Percentiles rank a stretch among this genome's conserved stretches.
Conservation (phyloP, 53 echinoderm and acorn worm species). For the Mesocentrotus franciscanus region DNA sequence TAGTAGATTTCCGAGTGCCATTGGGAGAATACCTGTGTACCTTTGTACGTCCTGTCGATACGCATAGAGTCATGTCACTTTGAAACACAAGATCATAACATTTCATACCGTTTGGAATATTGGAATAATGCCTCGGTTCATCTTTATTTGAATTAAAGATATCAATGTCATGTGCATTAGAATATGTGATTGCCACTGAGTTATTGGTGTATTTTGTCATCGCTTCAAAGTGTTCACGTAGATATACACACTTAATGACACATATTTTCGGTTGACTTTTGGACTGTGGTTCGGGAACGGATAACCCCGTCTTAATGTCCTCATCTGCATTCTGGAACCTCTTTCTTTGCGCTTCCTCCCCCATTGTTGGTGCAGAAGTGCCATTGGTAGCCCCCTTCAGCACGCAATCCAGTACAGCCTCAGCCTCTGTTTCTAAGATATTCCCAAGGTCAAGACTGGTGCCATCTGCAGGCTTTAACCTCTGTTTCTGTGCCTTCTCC, state of each 20-base stretch:
- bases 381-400: not conserved
- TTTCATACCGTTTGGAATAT: not conserved
- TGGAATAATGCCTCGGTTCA: not conserved
- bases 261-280: too few species aligned
- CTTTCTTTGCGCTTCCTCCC: not conserved
- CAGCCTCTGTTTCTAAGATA: too few species aligned
- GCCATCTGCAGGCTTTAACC: too few species aligned
- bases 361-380: not conserved
- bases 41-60: not conserved
- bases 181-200: not conserved
- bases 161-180: not conserved
- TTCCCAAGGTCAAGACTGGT: too few species aligned
- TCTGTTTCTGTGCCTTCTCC: too few species aligned
- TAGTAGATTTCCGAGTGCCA: not conserved
- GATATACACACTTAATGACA: not conserved
- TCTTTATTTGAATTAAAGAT: too few species aligned
- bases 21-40: not conserved
- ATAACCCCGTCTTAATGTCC: not conserved
- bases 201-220: not conserved
- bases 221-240: not conserved
- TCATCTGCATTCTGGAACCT: not conserved
- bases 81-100: constrained; percentile 21
- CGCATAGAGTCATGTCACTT: too few species aligned
- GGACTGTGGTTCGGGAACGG: not conserved
- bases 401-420: not conserved